Evolutionary conservation across 2,888 invertebrate genomes (phyloP), one percentile per base, ranked within the genome.

Genomic region (Thelaira solivaga): DNA sequence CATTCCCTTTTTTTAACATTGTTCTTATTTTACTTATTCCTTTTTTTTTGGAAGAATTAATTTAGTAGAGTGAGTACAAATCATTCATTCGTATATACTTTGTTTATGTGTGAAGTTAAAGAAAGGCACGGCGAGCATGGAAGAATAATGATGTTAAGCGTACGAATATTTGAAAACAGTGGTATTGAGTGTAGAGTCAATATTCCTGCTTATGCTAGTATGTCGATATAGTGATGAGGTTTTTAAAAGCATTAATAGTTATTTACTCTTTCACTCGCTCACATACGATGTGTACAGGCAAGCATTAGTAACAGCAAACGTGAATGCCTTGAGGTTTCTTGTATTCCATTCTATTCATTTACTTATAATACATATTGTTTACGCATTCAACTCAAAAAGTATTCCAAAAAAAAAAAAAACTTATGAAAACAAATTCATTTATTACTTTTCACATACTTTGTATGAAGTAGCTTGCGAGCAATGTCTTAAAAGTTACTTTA

Each of bases 271-370:
- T 13, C 6, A 57, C 34, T 13, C 43, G 1, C n/a, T n/a, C 24
- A 13, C 6, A n/a, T 36, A n/a, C 11, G 13, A n/a, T 13, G 16
- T 1, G 31, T 20, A 22, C 24, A 43, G 6, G 41, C 6, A 47
- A 31, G 49, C 18, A 8, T 7, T 59, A 51, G 16, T 55, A 59
- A 22, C 22, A 51, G n/a, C 47, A 57, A 55, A 68, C 47, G 47
- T 29, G 11, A 59, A 68, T 68, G 74, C 74, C 59, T 69, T 43
- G 34, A 68, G 76, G 68, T 51, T 76, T 74, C n/a, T 69, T 55
- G 71, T 76, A 55, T 61, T 76, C 39, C 55, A 47, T 74, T 43
- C 61, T 31, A 71, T 78, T 74, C 59, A 55, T 71, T 74, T 69
- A 47, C 64, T 61, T 61, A 36, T 39, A 41, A 65, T 13, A 59